Conservation (phyloP, 2,113 vertebrate species). For the Seriola rivoliana region DNA sequence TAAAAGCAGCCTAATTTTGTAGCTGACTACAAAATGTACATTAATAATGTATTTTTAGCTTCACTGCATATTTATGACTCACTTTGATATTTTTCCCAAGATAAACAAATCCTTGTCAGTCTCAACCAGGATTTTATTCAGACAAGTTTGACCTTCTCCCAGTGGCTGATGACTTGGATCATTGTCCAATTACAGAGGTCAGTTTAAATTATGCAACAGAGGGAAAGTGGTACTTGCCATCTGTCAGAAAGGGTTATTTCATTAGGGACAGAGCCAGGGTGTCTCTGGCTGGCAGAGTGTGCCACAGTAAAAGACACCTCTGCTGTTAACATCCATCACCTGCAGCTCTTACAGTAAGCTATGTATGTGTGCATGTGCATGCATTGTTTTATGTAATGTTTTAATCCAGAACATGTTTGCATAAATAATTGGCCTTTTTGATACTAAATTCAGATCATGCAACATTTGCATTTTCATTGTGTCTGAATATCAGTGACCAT, state of each 20-base stretch:
- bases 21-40: not conserved
- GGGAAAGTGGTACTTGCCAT: slow-evolving; percentile 64
- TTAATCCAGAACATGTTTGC: not conserved
- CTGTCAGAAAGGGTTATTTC: slow-evolving; percentile 70
- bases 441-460: not conserved
- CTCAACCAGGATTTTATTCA: slow-evolving; percentile 46
- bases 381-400: not conserved
- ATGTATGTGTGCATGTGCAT: not conserved
- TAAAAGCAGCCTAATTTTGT: slow-evolving; percentile 14
- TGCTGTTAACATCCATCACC: slow-evolving; percentile 30
- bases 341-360: not conserved
- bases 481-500: not conserved
- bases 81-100: slow-evolving; percentile 44
- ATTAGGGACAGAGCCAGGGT: slow-evolving; percentile 41
- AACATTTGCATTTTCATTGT: not conserved
- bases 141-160: slow-evolving; percentile 67
- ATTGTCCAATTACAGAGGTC: slow-evolving; percentile 76
- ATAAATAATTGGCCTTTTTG: not conserved
- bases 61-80: slow-evolving; percentile 30
- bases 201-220: slow-evolving; percentile 75
- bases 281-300: slow-evolving; percentile 29
- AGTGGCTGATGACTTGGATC: slow-evolving; percentile 71
- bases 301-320: slow-evolving; percentile 34
- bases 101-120: slow-evolving; percentile 48
- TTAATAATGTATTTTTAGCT: slow-evolving; percentile 40